Evolutionary conservation across 37 sponge, comb jelly and placozoan species (phyloP), one percentile per base, ranked within the genome.

Genomic region (Chondrilla cf. caribensis): DNA sequence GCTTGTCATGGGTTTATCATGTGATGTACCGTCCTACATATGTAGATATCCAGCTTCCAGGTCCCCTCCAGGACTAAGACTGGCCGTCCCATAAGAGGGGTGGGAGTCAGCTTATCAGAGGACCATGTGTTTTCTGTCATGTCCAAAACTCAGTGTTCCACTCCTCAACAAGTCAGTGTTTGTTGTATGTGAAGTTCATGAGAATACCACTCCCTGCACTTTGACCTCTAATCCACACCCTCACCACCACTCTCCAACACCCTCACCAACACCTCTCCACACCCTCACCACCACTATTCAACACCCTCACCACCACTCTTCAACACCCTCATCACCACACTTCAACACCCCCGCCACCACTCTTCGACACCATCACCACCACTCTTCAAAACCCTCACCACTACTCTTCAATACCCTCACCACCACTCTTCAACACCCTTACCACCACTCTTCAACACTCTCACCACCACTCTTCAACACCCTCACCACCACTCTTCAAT

Each of bases 41-140:
- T n/a, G 2, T 25, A 73, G 76, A 73, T 73, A 21, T 73, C 76
- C 8, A 18, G 25, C 43, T 73, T 73, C 41, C 76, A 73, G 76
- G 41, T 73, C n/a, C 76, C 76, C n/a, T 73, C 76, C 19, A 3
- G 76, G 24, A 28, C 31, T 7, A 31, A 73, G 76, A 39, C 44
- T 1, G 41, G 76, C 43, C 41, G 76, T 32, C 76, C 76, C 24
- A 39, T 73, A 19, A 37, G 76, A 73, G 76, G 76, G 1, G 76
- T 73, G 1, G 76, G 76, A 17, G 76, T 73, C 24, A 73, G 76
- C 11, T 1, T 73, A 19, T 73, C 76, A 19, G 76, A 73, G 25
- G 76, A 73, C 25, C 76, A 73, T 37, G 36, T 73, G 43, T 73
- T 40, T 37, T 15, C 38, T 38, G 18, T n/a, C 40, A 40, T 73